A percentile compares a stretch with the other conserved stretches of the same genome.
Conservation (phyloP, 2,113 vertebrate species). For the Leptobrachium leishanense region DNA sequence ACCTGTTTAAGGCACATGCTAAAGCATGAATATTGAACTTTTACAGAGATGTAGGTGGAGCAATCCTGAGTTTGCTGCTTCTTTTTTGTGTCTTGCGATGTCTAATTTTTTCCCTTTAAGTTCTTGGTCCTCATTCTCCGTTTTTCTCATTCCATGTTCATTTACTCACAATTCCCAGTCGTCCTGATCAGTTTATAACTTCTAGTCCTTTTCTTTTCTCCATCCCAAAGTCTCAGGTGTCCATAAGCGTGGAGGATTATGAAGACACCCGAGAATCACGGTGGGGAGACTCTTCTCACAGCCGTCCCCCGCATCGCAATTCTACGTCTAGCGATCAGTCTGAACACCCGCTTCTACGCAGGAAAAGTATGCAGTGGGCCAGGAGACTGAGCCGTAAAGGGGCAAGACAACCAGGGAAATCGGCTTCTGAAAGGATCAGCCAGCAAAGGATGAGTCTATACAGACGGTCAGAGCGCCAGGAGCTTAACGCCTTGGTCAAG, state of each 20-base stretch:
- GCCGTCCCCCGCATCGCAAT: conserved; percentile 69
- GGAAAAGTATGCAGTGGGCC: conserved; percentile 83
- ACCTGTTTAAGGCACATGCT: no score
- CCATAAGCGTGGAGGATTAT: conserved; percentile 77
- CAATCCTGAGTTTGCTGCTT: no score
- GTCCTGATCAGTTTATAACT: no score
- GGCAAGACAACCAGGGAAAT: conserved; percentile 63
- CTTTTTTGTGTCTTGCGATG: no score
- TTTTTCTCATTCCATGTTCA: no score
- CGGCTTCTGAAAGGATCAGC: conserved; percentile 73
- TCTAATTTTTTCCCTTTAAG: neutral
- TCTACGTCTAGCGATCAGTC: conserved; percentile 74
- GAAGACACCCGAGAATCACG: conserved; percentile 76
- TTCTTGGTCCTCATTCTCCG: no score
- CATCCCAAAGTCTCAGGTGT: conserved; percentile 71
- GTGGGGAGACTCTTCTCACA: conserved; percentile 68
- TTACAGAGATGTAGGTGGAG: no score
- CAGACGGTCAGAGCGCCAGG: conserved; percentile 76
- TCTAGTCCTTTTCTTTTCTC: neutral
- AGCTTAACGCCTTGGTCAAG: conserved; percentile 73
- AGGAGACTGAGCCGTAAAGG: conserved; percentile 75
- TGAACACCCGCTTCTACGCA: conserved; percentile 74
- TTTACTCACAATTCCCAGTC: no score
- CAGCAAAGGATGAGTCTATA: conserved; percentile 76
- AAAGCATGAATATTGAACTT: no score